phyloP scores from a whole-genome alignment of 2,113 vertebrate species.

The Tricholaema leucomelas region DNA sequence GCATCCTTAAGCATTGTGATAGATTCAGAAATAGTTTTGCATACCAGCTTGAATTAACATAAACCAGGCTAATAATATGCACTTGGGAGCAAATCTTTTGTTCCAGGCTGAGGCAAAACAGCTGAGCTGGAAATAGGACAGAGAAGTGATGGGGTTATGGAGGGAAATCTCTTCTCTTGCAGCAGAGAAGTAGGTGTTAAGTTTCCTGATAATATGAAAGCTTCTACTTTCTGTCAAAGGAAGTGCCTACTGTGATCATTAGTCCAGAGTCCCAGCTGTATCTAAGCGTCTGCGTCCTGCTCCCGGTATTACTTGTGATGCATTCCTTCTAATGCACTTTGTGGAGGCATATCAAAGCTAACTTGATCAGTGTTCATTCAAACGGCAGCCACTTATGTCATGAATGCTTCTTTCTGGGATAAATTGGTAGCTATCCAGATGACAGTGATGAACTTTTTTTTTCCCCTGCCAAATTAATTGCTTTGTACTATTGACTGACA shows the following conservation, averaged over 20 bases:
- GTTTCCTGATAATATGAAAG: not conserved
- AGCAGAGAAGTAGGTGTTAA: not conserved
- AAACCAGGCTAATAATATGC: not conserved
- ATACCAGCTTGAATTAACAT: conserved; percentile 26
- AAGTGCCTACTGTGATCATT: not conserved
- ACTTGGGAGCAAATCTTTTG: conserved; percentile 12
- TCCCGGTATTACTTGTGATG: not conserved
- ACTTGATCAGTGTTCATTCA: not conserved
- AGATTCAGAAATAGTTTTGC: not conserved
- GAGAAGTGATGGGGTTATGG: not conserved
- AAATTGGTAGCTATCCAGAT: not conserved
- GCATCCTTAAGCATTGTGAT: not conserved
- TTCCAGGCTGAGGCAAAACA: not conserved
- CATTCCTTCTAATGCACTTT: not conserved
- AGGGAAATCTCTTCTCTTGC: conserved; percentile 29
- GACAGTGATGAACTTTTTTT: not conserved
- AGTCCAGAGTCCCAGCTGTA: not conserved
- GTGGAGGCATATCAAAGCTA: not conserved
- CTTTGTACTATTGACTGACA: not conserved
- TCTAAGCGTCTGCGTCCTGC: not conserved
- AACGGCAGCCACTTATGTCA: not conserved
- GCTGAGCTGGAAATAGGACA: not conserved
- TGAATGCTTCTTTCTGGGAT: not conserved
- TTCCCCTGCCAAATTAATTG: not conserved
- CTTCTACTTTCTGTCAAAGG: not conserved